phyloP scores from a whole-genome alignment of 2,113 vertebrate genomes.

The Okapia johnstoni region DNA sequence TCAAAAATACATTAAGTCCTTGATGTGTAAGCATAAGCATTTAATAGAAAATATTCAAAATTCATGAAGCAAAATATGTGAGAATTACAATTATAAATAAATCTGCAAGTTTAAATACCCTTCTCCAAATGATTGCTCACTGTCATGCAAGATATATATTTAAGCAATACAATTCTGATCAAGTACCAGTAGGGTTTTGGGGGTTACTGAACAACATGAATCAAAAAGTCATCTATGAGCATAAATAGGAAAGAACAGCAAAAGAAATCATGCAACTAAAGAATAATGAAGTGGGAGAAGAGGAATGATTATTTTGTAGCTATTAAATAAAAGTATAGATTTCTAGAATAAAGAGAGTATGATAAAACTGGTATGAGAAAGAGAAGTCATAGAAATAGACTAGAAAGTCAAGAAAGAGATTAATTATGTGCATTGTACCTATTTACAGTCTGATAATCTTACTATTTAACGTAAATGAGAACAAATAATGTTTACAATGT shows the following conservation, averaged over 20 bases:
- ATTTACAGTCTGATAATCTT: background rate
- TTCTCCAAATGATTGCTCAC: background rate
- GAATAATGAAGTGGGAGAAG: background rate
- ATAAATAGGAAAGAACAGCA: background rate
- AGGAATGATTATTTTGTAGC: background rate
- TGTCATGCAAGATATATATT: background rate
- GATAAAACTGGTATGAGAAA: background rate
- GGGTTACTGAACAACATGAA: background rate
- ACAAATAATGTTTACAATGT: conserved; percentile 14
- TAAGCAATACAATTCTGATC: background rate
- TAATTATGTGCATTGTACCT: background rate
- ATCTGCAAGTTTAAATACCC: background rate
- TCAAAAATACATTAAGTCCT: background rate
- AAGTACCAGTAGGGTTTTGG: background rate
- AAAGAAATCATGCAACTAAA: background rate
- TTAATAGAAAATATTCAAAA: background rate
- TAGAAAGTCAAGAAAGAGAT: background rate
- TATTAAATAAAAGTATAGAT: background rate
- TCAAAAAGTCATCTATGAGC: background rate
- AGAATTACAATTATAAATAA: conserved; percentile 1
- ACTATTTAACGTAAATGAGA: background rate
- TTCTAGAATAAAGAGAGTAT: background rate
- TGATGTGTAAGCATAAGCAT: background rate
- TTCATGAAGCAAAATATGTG: background rate
- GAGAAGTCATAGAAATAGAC: background rate